Base-by-base conservation (phyloP, 2,113 vertebrate species). In the Phaetusa simplex region DNA sequence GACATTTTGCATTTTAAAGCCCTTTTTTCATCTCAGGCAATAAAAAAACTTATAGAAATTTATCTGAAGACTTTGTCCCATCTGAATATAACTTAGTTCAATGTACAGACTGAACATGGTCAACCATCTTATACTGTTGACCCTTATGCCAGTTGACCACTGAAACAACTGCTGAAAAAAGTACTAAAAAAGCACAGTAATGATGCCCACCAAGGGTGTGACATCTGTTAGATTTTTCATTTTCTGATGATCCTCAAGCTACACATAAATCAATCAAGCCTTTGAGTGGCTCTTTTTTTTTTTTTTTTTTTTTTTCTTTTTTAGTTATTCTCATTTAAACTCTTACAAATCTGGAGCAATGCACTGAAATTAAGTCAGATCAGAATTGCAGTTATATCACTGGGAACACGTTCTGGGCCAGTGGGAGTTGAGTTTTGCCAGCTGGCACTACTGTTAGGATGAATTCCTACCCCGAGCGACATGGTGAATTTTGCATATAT, bases 71-170 rank as follows among this genome's bases (percentile, higher is more conserved):
- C 1, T 5, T 43, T 55, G 50, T 36, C 7, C 38, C 22, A 14
- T 78, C 18, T 84, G 11, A 6, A 24, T 53, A 24, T 2, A 73
- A n/a, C 12, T 62, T 73, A 42, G 30, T 49, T 85, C 40, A 72
- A 45, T 14, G 13, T 29, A 22, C 0, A 42, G 36, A 47, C 6
- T 88, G 34, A 72, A 22, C 36, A 43, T 13, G 24, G 5, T 40
- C 38, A 36, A 12, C 4, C 7, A 42, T 82, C 34, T 49, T 24
- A 40, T 16, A 36, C 4, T 27, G 2, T 20, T n/a, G 36, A 80
- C 6, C 5, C 4, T 2, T 58, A 15, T 5, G 8, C 12, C 11
- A 15, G 9, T 56, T 2, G 5, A 23, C 18, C 11, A 12, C 2
- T 0, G 2, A 83, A 83, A 62, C 12, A 62, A 58, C 79, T 58